phyloP scores from a whole-genome alignment of 2,797 vertebrate species.

The Sciurus carolinensis region DNA sequence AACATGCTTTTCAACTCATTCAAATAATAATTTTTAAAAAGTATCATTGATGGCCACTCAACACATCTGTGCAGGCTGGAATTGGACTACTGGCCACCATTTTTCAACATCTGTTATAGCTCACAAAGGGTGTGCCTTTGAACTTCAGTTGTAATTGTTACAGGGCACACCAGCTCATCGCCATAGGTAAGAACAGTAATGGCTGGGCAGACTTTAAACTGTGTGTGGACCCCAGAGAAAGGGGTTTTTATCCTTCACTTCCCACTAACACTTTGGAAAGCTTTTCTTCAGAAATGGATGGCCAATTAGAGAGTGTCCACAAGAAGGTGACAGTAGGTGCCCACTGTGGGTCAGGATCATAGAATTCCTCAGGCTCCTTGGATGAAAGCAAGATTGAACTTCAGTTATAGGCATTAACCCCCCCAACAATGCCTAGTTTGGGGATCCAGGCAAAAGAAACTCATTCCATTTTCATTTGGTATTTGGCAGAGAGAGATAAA shows the following conservation, averaged over 20 bases:
- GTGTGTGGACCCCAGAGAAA: neutral
- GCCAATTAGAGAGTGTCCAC: neutral
- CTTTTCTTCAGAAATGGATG: neutral
- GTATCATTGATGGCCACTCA: neutral
- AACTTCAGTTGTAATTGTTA: neutral
- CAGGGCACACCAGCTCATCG: neutral
- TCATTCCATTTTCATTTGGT: neutral
- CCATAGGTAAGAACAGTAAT: neutral
- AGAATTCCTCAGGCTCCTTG: slow-evolving; percentile 1
- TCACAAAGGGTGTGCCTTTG: neutral
- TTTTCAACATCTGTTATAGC: neutral
- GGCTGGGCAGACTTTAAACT: neutral
- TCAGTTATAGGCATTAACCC: neutral
- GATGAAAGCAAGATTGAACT: neutral
- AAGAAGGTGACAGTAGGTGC: neutral
- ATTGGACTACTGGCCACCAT: neutral
- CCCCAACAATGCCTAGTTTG: neutral
- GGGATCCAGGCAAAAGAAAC: neutral
- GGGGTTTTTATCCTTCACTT: neutral
- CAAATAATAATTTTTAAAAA: neutral
- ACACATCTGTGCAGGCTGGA: neutral
- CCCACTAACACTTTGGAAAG: neutral
- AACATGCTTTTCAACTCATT: slow-evolving; percentile 4
- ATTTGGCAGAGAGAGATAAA: slow-evolving; percentile 79
- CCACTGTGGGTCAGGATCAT: neutral